phyloP scores from a whole-genome alignment of 2,797 vertebrate species.

The Diglossa cyanea region DNA sequence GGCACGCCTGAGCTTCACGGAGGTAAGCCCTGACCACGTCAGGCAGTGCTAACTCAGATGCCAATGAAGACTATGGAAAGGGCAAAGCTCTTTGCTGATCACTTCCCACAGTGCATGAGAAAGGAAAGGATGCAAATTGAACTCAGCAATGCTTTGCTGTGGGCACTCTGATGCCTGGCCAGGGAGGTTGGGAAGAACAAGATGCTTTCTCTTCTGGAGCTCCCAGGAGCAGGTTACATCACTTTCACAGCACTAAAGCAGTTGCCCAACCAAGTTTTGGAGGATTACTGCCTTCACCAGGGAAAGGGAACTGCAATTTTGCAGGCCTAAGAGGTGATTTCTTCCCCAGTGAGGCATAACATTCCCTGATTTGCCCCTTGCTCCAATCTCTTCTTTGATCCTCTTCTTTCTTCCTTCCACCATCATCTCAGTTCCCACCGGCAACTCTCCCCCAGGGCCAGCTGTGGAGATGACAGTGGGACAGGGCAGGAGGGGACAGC shows the following conservation, averaged over 20 bases:
- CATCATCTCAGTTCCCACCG: background rate
- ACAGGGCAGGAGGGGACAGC: background rate
- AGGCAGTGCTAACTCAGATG: conserved; percentile 17
- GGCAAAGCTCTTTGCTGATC: background rate
- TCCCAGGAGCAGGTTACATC: background rate
- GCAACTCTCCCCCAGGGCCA: background rate
- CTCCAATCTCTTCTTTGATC: background rate
- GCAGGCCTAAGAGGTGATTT: background rate
- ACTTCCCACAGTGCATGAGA: background rate
- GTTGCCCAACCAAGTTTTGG: background rate
- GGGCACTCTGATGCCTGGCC: background rate
- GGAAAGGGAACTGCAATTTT: background rate
- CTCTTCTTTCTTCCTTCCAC: background rate
- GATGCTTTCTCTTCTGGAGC: conserved; percentile 12
- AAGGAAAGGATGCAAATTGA: background rate
- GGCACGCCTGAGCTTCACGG: background rate
- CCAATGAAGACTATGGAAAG: background rate
- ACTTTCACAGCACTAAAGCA: background rate
- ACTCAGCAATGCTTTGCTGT: background rate
- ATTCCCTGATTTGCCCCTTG: background rate
- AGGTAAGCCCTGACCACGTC: background rate
- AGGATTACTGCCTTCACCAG: background rate
- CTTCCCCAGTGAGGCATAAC: background rate
- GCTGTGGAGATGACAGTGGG: background rate
- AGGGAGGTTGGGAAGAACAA: background rate